phyloP scores from a whole-genome alignment of 2,797 vertebrate genomes.

The Sebastolobus alascanus region DNA sequence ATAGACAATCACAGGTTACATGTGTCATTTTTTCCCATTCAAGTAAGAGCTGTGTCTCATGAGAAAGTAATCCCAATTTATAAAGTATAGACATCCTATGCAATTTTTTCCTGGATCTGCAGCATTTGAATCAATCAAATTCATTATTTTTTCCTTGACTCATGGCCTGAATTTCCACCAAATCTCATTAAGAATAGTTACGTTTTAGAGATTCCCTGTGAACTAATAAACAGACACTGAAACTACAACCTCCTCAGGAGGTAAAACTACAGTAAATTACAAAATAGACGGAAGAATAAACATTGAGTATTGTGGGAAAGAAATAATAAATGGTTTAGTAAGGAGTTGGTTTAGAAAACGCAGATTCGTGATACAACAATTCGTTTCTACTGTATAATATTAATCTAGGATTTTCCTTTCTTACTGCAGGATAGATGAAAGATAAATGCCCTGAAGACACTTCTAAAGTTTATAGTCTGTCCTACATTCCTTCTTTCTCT shows the following conservation, averaged over 20 bases:
- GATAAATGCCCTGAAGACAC: conserved; percentile 2
- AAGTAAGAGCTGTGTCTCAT: not conserved
- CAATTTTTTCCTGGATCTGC: not conserved
- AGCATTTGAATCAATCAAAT: not conserved
- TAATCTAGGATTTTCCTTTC: not conserved
- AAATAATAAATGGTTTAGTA: not conserved
- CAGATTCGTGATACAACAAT: not conserved
- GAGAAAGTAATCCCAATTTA: not conserved
- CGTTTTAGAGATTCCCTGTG: not conserved
- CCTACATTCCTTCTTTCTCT: conserved; percentile 7
- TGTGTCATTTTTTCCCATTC: not conserved
- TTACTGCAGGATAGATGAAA: not conserved
- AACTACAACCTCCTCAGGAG: not conserved
- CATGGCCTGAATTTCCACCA: not conserved
- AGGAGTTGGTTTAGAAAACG: not conserved
- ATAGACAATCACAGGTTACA: not conserved
- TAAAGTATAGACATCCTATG: not conserved
- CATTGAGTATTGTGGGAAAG: not conserved
- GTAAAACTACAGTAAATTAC: not conserved
- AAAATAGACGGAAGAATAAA: not conserved
- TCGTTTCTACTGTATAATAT: not conserved
- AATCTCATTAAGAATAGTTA: not conserved
- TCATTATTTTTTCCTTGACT: not conserved
- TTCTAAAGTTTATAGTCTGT: not conserved
- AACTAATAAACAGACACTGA: not conserved